Evolutionary conservation across 2,888 invertebrate genomes (phyloP).

Genomic region (Cantharis flavilabris): DNA sequence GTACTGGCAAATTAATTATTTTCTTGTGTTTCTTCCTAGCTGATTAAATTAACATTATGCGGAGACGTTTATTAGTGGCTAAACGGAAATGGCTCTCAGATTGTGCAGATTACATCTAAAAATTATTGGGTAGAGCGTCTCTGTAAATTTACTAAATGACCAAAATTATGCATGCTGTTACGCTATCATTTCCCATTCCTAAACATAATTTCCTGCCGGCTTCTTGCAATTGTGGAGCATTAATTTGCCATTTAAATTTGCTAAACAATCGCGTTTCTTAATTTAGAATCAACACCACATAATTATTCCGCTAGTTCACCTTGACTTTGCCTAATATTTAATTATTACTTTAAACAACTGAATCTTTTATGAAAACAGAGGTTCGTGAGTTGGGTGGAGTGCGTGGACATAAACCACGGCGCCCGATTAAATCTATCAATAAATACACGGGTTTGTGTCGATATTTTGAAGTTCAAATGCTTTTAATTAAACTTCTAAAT

Average conservation of each 20-base stretch:
- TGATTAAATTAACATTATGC: neutral
- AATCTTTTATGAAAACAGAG: neutral
- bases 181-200: slow-evolving; percentile 23
- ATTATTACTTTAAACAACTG: neutral
- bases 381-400: neutral
- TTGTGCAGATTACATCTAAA: slow-evolving; percentile 14
- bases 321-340: neutral
- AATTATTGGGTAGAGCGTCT: slow-evolving; percentile 17
- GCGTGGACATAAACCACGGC: neutral
- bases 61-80: neutral
- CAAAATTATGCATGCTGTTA: slow-evolving; percentile 30
- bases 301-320: neutral
- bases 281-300: neutral
- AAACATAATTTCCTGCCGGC: slow-evolving; percentile 23
- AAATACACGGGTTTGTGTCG: neutral
- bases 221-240: neutral
- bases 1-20: neutral
- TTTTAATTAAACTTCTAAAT: neutral
- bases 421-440: neutral
- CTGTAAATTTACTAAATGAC: slow-evolving; percentile 15
- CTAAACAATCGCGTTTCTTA: neutral
- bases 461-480: neutral
- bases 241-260: neutral
- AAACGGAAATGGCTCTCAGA: neutral
- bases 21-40: neutral